phyloP scores from a whole-genome alignment of 2,113 vertebrate species.

The Aramus guarauna region DNA sequence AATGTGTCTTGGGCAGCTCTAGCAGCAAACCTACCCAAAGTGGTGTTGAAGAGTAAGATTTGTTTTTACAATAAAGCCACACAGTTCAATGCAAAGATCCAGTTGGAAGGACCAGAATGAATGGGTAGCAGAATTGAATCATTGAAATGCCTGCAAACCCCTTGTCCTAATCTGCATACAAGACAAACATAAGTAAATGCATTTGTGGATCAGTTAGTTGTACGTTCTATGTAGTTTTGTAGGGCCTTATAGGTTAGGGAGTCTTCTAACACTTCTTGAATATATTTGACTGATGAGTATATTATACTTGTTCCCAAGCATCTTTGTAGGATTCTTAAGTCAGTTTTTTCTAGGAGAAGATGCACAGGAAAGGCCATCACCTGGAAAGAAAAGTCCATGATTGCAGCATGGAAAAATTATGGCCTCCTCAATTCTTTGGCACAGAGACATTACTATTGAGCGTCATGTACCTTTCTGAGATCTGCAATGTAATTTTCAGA shows the following conservation, averaged over 20 bases:
- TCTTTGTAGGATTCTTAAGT: fast-evolving
- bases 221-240: not conserved
- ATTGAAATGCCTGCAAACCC: not conserved
- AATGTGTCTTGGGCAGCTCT: not conserved
- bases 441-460: not conserved
- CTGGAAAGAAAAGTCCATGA: not conserved
- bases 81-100: not conserved
- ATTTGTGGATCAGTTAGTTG: not conserved
- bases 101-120: not conserved
- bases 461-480: not conserved
- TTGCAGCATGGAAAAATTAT: not conserved
- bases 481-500: not conserved
- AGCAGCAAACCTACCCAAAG: not conserved
- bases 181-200: not conserved
- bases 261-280: not conserved
- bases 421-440: not conserved
- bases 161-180: not conserved
- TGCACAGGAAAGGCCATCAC: not conserved
- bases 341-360: not conserved
- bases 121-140: not conserved
- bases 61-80: not conserved
- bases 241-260: not conserved
- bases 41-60: not conserved
- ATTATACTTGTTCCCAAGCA: not conserved
- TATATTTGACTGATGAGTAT: not conserved